Evolutionary conservation across 2,888 invertebrate species (phyloP).

Genomic region (Lepidocyrtinus sp.): DNA sequence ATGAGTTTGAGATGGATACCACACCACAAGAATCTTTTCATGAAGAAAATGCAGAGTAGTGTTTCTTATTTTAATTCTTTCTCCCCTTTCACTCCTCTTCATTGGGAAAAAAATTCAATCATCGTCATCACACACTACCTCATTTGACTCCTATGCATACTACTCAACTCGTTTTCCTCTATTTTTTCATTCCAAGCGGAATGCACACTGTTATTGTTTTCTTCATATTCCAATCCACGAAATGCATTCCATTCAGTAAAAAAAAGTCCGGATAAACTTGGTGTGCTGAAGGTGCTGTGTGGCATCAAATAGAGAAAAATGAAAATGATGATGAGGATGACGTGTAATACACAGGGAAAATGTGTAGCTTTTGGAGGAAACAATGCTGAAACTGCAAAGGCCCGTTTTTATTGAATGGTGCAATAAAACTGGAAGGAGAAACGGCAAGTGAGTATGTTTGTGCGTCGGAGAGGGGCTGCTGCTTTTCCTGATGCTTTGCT

Average conservation of each 20-base stretch:
- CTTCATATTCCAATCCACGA: not conserved
- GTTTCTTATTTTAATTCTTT: not conserved
- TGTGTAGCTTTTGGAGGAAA: not conserved
- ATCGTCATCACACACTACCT: not conserved
- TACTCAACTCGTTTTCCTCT: not conserved
- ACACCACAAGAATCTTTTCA: not conserved
- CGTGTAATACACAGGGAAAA: not conserved
- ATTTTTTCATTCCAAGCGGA: not conserved
- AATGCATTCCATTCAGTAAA: not conserved
- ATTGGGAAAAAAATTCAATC: not conserved
- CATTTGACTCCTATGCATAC: not conserved
- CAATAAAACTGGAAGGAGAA: not conserved
- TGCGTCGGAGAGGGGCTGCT: not conserved
- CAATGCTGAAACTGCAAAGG: not conserved
- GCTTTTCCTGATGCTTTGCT: too few relatives aligned
- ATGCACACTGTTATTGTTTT: not conserved
- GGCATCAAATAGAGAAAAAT: not conserved
- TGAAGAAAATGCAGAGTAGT: not conserved
- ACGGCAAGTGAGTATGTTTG: not conserved
- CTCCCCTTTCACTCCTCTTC: not conserved
- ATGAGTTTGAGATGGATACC: too few relatives aligned
- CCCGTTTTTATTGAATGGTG: not conserved
- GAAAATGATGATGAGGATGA: not conserved
- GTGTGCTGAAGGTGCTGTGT: not conserved
- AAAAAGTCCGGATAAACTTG: too few relatives aligned